Percentiles rank a stretch among this genome's conserved stretches.
Evolutionary conservation across 2,888 invertebrate genomes (phyloP).

Genomic region (Mesorhabditis sp.): DNA sequence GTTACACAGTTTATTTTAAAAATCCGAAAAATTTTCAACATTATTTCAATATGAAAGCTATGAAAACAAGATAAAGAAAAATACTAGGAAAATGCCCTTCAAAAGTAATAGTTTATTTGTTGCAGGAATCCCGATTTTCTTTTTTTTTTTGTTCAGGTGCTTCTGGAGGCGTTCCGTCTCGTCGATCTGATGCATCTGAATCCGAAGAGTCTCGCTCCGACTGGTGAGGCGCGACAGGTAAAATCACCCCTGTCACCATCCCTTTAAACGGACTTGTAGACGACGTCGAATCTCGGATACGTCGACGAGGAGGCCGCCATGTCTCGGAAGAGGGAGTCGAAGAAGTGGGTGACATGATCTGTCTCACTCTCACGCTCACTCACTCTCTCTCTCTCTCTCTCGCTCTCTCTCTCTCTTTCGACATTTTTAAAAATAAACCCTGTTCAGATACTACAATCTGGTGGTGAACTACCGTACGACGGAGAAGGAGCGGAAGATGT

Average conservation of each 20-base stretch:
- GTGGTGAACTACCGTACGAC: constrained; percentile 35
- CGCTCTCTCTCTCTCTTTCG: not conserved
- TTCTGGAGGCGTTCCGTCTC: constrained; percentile 46
- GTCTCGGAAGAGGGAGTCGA: constrained; percentile 38
- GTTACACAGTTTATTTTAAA: too few species aligned
- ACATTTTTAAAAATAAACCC: not conserved
- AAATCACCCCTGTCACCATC: not conserved
- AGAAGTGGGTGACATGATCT: constrained; percentile 11
- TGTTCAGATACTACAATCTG: constrained; percentile 38
- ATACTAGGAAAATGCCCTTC: too few species aligned
- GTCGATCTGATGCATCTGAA: constrained; percentile 28
- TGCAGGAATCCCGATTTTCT: not conserved
- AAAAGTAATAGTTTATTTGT: too few species aligned
- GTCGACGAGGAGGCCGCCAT: constrained; percentile 27
- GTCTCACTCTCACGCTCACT: not conserved
- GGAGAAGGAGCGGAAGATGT: constrained; percentile 43
- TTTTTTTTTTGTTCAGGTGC: constrained; percentile 20
- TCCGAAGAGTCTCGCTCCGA: constrained; percentile 32
- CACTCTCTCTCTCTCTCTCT: too few species aligned
- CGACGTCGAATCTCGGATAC: constrained; percentile 32
- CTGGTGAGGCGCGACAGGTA: constrained; percentile 37
- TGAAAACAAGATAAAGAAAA: not conserved
- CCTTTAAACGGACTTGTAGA: constrained; percentile 7
- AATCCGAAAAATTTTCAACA: not conserved
- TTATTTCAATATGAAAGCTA: constrained; percentile 1